These are phyloP conservation scores for Enteromius argenteus DNA, from an alignment of 2,797 vertebrate species.

Conservation along the genomic window DNA sequence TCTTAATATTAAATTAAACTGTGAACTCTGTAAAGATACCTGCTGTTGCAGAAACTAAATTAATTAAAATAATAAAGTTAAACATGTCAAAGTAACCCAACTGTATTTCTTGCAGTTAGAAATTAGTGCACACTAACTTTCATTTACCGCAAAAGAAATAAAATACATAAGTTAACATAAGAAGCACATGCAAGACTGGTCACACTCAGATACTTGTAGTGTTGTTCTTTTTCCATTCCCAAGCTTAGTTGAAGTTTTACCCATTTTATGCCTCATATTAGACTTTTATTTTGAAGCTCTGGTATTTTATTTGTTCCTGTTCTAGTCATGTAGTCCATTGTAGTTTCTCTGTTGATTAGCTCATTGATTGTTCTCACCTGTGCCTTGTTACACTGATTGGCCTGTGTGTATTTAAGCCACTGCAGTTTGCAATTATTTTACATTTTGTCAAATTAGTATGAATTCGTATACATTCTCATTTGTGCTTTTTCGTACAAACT, in stretches of 20 bases:
- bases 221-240: neutral
- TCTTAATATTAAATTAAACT: constrained; percentile 1
- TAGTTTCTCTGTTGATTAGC: neutral
- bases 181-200: neutral
- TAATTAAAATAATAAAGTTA: neutral
- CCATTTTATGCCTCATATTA: neutral
- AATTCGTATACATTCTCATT: too few species aligned
- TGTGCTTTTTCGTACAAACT: neutral
- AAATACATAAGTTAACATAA: neutral
- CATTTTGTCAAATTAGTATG: too few species aligned
- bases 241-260: neutral
- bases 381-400: neutral
- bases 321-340: neutral
- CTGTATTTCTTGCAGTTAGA: neutral
- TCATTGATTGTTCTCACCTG: neutral
- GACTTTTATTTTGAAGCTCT: neutral
- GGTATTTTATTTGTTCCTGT: neutral
- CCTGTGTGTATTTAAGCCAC: neutral
- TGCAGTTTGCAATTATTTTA: neutral
- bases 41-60: neutral
- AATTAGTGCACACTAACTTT: neutral
- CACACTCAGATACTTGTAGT: neutral
- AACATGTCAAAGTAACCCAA: neutral
- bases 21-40: neutral
- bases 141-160: neutral